Base-by-base conservation (phyloP, 2,113 vertebrate species). In the Gasterosteus aculeatus region DNA sequence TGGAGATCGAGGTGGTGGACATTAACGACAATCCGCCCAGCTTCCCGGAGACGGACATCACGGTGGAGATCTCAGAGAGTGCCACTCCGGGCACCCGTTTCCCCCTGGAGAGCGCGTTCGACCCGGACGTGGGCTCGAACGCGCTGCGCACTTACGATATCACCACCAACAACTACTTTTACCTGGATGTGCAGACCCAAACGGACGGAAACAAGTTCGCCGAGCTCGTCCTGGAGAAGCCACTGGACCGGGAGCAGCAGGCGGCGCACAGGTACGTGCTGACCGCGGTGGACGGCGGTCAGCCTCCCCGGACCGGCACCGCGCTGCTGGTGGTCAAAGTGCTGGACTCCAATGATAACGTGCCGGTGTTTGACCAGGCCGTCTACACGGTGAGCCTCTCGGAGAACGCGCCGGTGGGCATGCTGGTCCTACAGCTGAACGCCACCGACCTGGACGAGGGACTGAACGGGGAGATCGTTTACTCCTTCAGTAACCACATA, bases 31-130 rank as follows among this genome's bases (percentile, higher is more conserved):
- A 99, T 84, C 95, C 98, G 0, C 98, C 98, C 38, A 92, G 93
- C 85, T 99, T 99, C 86, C 97, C 97, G 3, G 97, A 98, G 91
- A 95, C 96, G 4, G 97, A 99, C 92, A 95, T 99, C 67, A 97
- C 95, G 0, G 97, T 99, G 90, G 97, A 99, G 92, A 99, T 99
- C 91, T 99, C 97, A 0, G 98, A 99, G 88, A 99, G 97, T 91
- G 98, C 98, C 61, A 95, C 95, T n/a, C 96, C 97, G 2, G 97
- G 97, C 22, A 99, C 97, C 64, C 97, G 98, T 72, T 97, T 99
- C 91, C 97, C 97, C 0, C 87, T 99, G 93, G 97, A 98, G 92
- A 98, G 97, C 94, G 98, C 98, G 0, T 97, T 97, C 91, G 98
- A 99, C 88, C 97, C 96, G 75, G 98, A 99, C 90, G 97, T 97